Evolutionary conservation across 2,113 vertebrate species (phyloP), one percentile per base, ranked within the genome.

Genomic region (Ellobius talpinus): DNA sequence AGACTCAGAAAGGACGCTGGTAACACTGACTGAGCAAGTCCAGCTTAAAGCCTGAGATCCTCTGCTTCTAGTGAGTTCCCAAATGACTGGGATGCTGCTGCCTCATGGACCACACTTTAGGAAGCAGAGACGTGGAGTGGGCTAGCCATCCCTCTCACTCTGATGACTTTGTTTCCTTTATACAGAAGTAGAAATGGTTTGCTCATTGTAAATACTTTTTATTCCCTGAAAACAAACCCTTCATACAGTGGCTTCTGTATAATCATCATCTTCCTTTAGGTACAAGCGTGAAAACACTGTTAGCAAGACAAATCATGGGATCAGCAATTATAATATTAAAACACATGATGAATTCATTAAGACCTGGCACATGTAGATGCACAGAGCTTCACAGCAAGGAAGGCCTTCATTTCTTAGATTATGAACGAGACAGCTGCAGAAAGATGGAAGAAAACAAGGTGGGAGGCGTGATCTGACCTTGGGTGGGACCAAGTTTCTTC

Each of bases 171-270:
- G 24, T 55, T 76, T 85, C 29, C 26, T 65, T 61, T 70, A 63
- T 17, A 29, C 0, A 50, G 4, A 94, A 76, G 47, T 6, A 66
- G 6, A 66, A 66, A 73, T 61, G 26, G 88, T 91, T 86, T 66
- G 3, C 16, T 78, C 39, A 39, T 47, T 29, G 79, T 5, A 85
- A 95, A 94, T 10, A 3, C 47, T 72, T 77, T 89, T 95, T 78
- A 7, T 50, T 87, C 84, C 92, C 68, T 81, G 31, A 24, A 95
- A 87, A 89, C 3, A 95, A 36, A 89, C 13, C 81, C 50, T 74
- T 86, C 74, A 74, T 70, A 72, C 72, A 73, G 17, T 33, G 7
- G n/a, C 24, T 92, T 39, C 81, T 81, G 14, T 42, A 39, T 87
- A 36, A 23, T 84, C 52, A n/a, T 52, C 33, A 42, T 39, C 29